A percentile compares a stretch with the other conserved stretches of the same genome.
Evolutionary conservation across 2,797 vertebrate genomes (phyloP).

Genomic region (Cichlasoma orientale): DNA sequence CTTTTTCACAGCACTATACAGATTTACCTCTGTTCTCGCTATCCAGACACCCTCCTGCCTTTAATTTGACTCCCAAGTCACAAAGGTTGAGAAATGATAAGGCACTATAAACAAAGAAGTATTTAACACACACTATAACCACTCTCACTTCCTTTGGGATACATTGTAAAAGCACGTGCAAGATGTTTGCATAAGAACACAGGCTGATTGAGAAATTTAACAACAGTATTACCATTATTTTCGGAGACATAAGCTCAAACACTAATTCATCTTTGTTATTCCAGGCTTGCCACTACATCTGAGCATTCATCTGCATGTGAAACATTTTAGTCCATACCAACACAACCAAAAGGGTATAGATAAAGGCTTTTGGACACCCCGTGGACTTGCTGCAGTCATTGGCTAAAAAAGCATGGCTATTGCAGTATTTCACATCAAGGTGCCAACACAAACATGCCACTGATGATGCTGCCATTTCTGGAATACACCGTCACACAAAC

Average conservation of each 20-base stretch:
- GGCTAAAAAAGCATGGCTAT: conserved; percentile 37
- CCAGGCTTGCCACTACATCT: conserved; percentile 4
- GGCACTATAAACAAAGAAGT: not conserved
- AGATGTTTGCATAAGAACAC: not conserved
- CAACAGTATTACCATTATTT: not conserved
- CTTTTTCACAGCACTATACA: not conserved
- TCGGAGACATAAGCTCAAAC: not conserved
- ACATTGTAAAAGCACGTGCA: not conserved
- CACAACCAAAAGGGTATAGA: not conserved
- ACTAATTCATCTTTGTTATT: conserved; percentile 38
- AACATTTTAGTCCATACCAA: conserved; percentile 4
- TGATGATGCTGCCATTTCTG: conserved; percentile 69
- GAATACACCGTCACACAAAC: conserved; percentile 57
- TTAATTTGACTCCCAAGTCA: conserved; percentile 12
- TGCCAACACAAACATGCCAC: conserved; percentile 70
- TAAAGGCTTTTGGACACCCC: conserved; percentile 23
- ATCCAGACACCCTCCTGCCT: not conserved
- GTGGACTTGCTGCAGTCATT: conserved; percentile 6
- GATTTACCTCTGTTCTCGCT: conserved; percentile 8
- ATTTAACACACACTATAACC: not conserved
- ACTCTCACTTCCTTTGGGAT: not conserved
- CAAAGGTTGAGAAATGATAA: conserved; percentile 10
- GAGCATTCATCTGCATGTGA: not conserved
- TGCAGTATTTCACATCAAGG: conserved; percentile 59
- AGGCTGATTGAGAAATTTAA: not conserved